Conservation (phyloP, 2,888 invertebrate genomes). For the Tyria jacobaeae region DNA sequence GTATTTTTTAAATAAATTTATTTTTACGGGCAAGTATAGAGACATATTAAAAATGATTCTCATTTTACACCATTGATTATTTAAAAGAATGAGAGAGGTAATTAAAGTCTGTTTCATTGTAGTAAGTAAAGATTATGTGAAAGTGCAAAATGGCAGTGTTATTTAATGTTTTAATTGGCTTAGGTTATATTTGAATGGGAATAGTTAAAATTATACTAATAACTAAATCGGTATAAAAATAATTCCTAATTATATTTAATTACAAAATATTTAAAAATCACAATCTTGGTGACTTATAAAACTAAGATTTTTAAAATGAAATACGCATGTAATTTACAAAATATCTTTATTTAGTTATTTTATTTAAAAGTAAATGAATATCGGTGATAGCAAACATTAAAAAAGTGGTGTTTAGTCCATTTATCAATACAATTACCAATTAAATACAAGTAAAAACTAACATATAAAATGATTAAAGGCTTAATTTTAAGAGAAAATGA, state of each 20-base stretch:
- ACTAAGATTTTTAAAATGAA: conserved; percentile 54
- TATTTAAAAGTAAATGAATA: neutral
- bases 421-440: conserved; percentile 22
- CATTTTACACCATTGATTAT: no score
- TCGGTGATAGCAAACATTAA: conserved; percentile 11
- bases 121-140: conserved; percentile 47
- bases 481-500: conserved; percentile 27
- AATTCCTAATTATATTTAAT: conserved; percentile 64
- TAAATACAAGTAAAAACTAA: conserved; percentile 29
- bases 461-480: conserved; percentile 30
- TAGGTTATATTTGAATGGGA: conserved; percentile 31
- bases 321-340: conserved; percentile 32
- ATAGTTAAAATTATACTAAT: conserved; percentile 47
- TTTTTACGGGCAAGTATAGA: no score
- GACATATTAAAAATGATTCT: no score
- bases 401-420: conserved; percentile 22
- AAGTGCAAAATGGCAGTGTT: conserved; percentile 79
- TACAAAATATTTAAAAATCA: conserved; percentile 76
- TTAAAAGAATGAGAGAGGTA: neutral
- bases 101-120: neutral
- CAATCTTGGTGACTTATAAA: conserved; percentile 76
- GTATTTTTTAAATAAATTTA: no score
- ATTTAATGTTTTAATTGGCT: conserved; percentile 52
- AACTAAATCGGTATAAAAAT: conserved; percentile 78
- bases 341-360: conserved; percentile 13